These are phyloP conservation scores for Lysandra bellargus DNA, from an alignment of 2,888 invertebrate species.

Conservation along the genomic window DNA sequence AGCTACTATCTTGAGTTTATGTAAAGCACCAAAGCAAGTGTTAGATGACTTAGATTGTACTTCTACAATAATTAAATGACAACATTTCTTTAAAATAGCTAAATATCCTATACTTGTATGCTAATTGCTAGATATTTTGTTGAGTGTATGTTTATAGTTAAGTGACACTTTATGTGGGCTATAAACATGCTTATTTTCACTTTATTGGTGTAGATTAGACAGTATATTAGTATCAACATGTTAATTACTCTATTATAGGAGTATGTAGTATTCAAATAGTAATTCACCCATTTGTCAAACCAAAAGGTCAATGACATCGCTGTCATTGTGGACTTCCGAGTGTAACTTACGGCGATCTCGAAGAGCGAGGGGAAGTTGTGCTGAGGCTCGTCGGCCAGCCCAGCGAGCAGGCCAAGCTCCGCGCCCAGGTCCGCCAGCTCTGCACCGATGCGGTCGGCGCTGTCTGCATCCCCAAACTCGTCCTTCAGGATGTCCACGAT, in stretches of 20 bases:
- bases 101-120: too few relatives aligned
- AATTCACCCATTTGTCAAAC: slow-evolving; percentile 27
- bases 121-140: too few relatives aligned
- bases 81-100: too few relatives aligned
- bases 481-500: slow-evolving; percentile 75
- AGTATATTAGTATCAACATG: not conserved
- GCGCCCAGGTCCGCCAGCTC: slow-evolving; percentile 72
- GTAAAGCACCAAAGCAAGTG: too few relatives aligned
- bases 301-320: slow-evolving; percentile 41
- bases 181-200: not conserved
- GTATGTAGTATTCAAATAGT: slow-evolving; percentile 11
- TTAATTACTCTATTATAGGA: not conserved
- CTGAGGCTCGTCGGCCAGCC: slow-evolving; percentile 65
- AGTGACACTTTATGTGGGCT: not conserved
- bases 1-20: too few relatives aligned
- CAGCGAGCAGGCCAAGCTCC: slow-evolving; percentile 69
- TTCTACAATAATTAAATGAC: too few relatives aligned
- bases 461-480: slow-evolving; percentile 68
- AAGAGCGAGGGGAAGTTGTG: slow-evolving; percentile 70
- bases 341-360: slow-evolving; percentile 69
- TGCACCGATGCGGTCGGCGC: slow-evolving; percentile 69
- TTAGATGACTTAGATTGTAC: too few relatives aligned
- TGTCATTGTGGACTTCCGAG: slow-evolving; percentile 25
- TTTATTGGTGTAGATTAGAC: not conserved
- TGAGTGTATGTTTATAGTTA: not conserved